These are phyloP conservation scores for Solenodon paradoxus DNA, from an alignment of 2,113 vertebrate genomes.

Conservation along the genomic window DNA sequence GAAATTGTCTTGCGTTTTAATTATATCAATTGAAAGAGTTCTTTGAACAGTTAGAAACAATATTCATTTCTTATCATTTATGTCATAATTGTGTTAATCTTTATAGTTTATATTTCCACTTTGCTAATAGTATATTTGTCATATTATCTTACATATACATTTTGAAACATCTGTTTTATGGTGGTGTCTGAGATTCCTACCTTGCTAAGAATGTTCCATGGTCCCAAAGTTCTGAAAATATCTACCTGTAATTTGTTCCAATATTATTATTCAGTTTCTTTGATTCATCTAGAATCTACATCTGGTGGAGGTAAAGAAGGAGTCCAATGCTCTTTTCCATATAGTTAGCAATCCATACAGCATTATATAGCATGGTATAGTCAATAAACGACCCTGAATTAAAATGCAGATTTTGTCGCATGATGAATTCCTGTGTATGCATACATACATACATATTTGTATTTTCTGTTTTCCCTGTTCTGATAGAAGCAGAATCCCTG, in stretches of 20 bases:
- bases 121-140: not conserved
- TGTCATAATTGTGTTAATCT: not conserved
- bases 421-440: conserved; percentile 2
- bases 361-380: not conserved
- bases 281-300: not conserved
- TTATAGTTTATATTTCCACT: not conserved
- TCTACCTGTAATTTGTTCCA: not conserved
- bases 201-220: not conserved
- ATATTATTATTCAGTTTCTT: not conserved
- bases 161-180: not conserved
- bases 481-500: not conserved
- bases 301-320: not conserved
- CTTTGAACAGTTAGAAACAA: not conserved
- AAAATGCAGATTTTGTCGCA: not conserved
- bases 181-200: not conserved
- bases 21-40: not conserved
- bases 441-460: not conserved
- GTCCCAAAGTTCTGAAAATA: not conserved
- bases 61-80: not conserved
- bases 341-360: not conserved
- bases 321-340: not conserved
- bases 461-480: not conserved
- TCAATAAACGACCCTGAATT: not conserved
- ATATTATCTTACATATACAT: not conserved
- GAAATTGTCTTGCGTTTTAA: not conserved